phyloP scores from a whole-genome alignment of 1,140 invertebrate species.

The Penaeus chinensis region DNA sequence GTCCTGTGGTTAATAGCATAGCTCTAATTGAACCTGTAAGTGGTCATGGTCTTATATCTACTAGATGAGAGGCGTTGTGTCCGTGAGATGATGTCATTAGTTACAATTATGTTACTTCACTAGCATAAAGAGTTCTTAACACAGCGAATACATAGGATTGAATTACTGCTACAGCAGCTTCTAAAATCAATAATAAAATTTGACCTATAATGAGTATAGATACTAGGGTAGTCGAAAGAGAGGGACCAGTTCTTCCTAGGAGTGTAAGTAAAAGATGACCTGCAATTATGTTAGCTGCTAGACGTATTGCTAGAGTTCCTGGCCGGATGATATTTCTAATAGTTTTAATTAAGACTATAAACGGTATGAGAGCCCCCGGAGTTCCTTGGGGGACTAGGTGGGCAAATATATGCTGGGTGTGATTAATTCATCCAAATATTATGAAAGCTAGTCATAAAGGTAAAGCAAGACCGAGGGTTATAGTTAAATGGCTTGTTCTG shows the following conservation, averaged over 20 bases:
- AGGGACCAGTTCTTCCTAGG: constrained; percentile 67
- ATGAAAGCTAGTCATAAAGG: neutral
- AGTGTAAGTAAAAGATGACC: constrained; percentile 74
- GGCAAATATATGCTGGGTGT: constrained; percentile 15
- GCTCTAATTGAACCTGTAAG: no score
- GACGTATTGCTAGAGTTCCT: constrained; percentile 74
- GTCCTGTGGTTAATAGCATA: no score
- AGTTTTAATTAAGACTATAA: constrained; percentile 69
- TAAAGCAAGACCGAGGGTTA: neutral
- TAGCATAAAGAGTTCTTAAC: constrained; percentile 71
- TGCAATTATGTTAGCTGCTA: constrained; percentile 79
- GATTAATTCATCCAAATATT: neutral
- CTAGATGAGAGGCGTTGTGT: constrained; percentile 49
- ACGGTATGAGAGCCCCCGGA: constrained; percentile 66
- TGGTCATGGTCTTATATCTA: constrained; percentile 69
- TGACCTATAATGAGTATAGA: no score
- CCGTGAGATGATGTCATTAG: constrained; percentile 64
- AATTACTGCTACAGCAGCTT: constrained; percentile 62
- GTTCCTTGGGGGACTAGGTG: constrained; percentile 7
- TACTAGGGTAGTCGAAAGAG: neutral
- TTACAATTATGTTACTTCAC: constrained; percentile 68
- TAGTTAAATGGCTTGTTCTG: neutral
- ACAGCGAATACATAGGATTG: constrained; percentile 71
- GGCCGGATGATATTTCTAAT: constrained; percentile 73
- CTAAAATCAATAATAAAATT: no score